phyloP scores from a whole-genome alignment of 2,797 vertebrate genomes.

The Brachyrhaphis roseni region DNA sequence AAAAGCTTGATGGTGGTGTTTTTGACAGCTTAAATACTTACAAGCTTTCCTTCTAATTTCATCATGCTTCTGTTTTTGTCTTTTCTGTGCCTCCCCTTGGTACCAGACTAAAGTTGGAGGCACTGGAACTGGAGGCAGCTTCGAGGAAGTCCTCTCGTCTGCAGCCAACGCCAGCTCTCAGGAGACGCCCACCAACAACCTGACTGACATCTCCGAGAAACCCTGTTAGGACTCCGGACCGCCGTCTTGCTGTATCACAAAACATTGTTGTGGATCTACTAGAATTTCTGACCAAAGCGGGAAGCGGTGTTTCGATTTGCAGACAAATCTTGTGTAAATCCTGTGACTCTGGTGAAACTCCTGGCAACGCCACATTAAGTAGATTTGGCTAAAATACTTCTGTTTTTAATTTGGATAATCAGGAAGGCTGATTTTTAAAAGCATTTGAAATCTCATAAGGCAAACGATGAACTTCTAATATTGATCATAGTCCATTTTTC shows the following conservation, averaged over 20 bases:
- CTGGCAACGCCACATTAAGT: slow-evolving; percentile 2
- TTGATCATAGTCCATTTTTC: not conserved
- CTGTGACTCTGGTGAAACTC: slow-evolving; percentile 8
- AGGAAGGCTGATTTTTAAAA: not conserved
- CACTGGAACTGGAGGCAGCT: slow-evolving; percentile 82
- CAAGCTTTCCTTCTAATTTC: not conserved
- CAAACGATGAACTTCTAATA: slow-evolving; percentile 1
- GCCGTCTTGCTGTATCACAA: slow-evolving; percentile 23
- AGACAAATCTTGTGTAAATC: slow-evolving; percentile 13
- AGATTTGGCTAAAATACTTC: slow-evolving; percentile 3
- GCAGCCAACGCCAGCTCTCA: slow-evolving; percentile 91
- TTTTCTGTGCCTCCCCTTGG: slow-evolving; percentile 13
- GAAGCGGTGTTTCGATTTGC: slow-evolving; percentile 10
- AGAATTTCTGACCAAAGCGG: slow-evolving; percentile 34
- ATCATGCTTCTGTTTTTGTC: not conserved
- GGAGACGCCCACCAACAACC: slow-evolving; percentile 80
- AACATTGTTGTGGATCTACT: slow-evolving; percentile 23
- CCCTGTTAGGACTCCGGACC: slow-evolving; percentile 76
- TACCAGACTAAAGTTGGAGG: slow-evolving; percentile 91
- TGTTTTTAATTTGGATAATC: slow-evolving; percentile 19
- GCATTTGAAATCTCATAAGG: not conserved
- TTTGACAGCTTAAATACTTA: not conserved
- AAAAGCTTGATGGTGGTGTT: not conserved
- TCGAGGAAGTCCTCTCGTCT: slow-evolving; percentile 96
- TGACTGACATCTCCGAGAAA: slow-evolving; percentile 78